These are phyloP conservation scores for Orthosia cruda DNA, from an alignment of 2,888 invertebrate genomes.

Conservation along the genomic window DNA sequence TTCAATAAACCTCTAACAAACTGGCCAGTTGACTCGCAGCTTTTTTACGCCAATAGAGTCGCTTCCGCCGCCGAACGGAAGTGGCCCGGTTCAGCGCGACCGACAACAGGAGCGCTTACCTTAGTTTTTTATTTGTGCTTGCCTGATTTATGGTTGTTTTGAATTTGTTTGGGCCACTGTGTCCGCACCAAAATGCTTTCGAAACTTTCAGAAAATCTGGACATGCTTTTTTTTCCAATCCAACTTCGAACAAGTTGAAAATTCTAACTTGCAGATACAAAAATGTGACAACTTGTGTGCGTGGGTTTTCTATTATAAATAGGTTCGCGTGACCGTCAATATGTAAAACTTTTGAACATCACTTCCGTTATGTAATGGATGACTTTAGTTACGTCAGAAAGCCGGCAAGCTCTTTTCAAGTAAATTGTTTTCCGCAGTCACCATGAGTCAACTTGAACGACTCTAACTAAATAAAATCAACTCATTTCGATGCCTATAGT, in stretches of 20 bases:
- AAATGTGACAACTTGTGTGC: slow-evolving; percentile 25
- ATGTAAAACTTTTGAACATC: slow-evolving; percentile 25
- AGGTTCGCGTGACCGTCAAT: slow-evolving; percentile 9
- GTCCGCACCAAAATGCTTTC: slow-evolving; percentile 86
- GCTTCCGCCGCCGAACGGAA: slow-evolving; percentile 86
- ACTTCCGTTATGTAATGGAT: neutral
- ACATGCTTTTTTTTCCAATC: slow-evolving; percentile 71
- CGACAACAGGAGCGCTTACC: slow-evolving; percentile 91
- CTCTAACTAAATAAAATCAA: neutral
- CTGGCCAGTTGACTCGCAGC: slow-evolving; percentile 86
- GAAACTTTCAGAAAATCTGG: slow-evolving; percentile 83
- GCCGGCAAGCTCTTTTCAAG: neutral
- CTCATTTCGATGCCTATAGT: neutral
- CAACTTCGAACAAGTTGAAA: slow-evolving; percentile 70
- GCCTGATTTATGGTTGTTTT: slow-evolving; percentile 90
- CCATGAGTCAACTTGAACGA: neutral
- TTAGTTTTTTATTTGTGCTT: slow-evolving; percentile 90
- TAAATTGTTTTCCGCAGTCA: neutral
- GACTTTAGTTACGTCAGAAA: neutral
- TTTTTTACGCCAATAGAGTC: slow-evolving; percentile 89
- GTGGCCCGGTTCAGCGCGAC: slow-evolving; percentile 84
- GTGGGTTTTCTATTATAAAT: slow-evolving; percentile 29
- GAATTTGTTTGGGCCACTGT: slow-evolving; percentile 85
- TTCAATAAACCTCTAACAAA: slow-evolving; percentile 85
- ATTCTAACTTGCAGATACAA: slow-evolving; percentile 52